Base-by-base conservation (phyloP, 2,113 vertebrate genomes). In the Xyrauchen texanus region DNA sequence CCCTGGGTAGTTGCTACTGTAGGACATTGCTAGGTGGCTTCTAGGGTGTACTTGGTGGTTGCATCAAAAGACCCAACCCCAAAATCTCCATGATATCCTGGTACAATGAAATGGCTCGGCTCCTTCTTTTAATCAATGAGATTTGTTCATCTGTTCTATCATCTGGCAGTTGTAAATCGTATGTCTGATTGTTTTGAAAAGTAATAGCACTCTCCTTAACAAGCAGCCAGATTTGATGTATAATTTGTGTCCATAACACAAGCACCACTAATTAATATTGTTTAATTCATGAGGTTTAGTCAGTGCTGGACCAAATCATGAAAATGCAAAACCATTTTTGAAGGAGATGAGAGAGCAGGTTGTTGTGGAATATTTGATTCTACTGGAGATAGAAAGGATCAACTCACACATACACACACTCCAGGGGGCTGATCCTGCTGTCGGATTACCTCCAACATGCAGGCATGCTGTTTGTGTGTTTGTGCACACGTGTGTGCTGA, bases 371-470 rank as follows among this genome's bases (percentile, higher is more conserved):
- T 78, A 74, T 81, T 83, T 77, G 67, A 74, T 51, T 80, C 63
- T 7, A 77, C 80, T 83, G 67, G 53, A 64, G 73, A 75, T 81
- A 57, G 55, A 73, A 49, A 57, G 65, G 77, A 78, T 68, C 77
- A 81, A 64, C 72, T 66, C 62, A 71, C 72, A 80, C 64, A 68
- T 47, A 81, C 49, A 67, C 58, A 78, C 49, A 64, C 66, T 51
- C 47, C 52, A 80, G 49, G 78, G 79, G 62, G 58, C 72, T 80
- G 78, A 78, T 76, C 69, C 60, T 79, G 66, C 65, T 76, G 58
- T 81, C 80, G 82, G 82, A 81, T 84, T 78, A 74, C 82, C 62
- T 66, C 75, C 80, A 76, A 80, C 78, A 64, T 51, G 55, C 79
- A 77, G 57, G 60, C 67, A 52, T 83, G 63, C 68, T 53, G 42